Conservation (phyloP, 2,797 vertebrate species). For the Myripristis jacobus region DNA sequence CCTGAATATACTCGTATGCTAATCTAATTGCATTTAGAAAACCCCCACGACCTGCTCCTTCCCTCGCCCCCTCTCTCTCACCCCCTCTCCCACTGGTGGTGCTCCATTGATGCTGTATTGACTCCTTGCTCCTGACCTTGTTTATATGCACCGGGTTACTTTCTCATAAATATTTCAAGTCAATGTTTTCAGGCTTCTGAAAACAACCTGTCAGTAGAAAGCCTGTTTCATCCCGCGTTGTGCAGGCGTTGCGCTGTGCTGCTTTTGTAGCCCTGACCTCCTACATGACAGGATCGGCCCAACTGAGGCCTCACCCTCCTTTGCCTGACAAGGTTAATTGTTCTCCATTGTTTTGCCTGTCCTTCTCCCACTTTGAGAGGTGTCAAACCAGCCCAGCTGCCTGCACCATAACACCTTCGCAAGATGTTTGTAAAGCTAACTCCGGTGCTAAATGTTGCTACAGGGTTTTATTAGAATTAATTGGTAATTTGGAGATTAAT, state of each 20-base stretch:
- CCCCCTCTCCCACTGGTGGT: constrained; percentile 48
- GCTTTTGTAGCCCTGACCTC: constrained; percentile 77
- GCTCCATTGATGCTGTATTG: constrained; percentile 72
- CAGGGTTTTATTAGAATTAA: constrained; percentile 39
- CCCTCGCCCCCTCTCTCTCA: constrained; percentile 36
- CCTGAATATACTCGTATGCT: constrained; percentile 64
- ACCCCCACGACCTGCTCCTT: constrained; percentile 40
- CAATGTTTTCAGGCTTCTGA: constrained; percentile 79
- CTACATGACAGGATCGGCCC: constrained; percentile 75
- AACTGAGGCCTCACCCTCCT: constrained; percentile 65
- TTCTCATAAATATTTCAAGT: constrained; percentile 85
- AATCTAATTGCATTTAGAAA: constrained; percentile 65
- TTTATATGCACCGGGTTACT: constrained; percentile 82
- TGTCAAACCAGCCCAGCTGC: constrained; percentile 59
- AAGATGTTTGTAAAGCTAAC: constrained; percentile 35
- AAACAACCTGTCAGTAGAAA: constrained; percentile 81
- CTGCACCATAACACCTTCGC: constrained; percentile 37
- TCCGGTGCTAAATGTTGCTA: constrained; percentile 46
- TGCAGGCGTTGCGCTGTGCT: constrained; percentile 56
- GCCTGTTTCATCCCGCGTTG: constrained; percentile 65
- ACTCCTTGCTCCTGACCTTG: constrained; percentile 74
- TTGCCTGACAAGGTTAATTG: constrained; percentile 80
- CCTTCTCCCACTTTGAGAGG: constrained; percentile 63
- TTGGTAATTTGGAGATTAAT: constrained; percentile 42
- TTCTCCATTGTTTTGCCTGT: constrained; percentile 70